Conservation (phyloP, 2,888 invertebrate species). For the Acanthococcus lagerstroemiae region DNA sequence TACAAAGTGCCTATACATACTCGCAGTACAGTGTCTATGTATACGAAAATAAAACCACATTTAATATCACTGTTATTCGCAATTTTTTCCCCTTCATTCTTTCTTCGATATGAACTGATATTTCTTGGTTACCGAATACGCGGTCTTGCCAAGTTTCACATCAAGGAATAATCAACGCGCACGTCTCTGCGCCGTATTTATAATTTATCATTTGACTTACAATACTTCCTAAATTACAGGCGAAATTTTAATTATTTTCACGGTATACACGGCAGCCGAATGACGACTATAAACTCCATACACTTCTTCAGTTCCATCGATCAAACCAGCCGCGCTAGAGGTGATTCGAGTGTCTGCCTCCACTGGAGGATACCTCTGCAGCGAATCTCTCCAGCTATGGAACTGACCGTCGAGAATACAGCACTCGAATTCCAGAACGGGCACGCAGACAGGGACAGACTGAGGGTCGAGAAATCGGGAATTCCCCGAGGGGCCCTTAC, state of each 20-base stretch:
- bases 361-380: too few species aligned
- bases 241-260: neutral
- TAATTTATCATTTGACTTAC: neutral
- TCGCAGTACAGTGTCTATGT: neutral
- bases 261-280: too few species aligned
- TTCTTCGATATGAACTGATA: neutral
- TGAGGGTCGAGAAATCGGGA: too few species aligned
- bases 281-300: too few species aligned
- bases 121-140: neutral
- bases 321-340: too few species aligned
- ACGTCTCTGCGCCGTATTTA: conserved; percentile 2
- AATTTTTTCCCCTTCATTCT: neutral
- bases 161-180: neutral
- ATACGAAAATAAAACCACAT: conserved; percentile 6
- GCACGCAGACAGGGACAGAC: too few species aligned
- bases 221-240: conserved; percentile 9
- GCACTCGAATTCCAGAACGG: too few species aligned
- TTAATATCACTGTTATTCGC: conserved; percentile 7
- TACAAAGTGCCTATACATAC: neutral
- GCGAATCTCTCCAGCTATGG: too few species aligned
- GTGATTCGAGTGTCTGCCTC: too few species aligned
- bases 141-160: conserved; percentile 8
- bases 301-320: too few species aligned
- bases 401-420: too few species aligned
- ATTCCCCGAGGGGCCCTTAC: too few species aligned